These are phyloP conservation scores for Tiphia femorata DNA, from an alignment of 2,888 invertebrate species.

Conservation along the genomic window DNA sequence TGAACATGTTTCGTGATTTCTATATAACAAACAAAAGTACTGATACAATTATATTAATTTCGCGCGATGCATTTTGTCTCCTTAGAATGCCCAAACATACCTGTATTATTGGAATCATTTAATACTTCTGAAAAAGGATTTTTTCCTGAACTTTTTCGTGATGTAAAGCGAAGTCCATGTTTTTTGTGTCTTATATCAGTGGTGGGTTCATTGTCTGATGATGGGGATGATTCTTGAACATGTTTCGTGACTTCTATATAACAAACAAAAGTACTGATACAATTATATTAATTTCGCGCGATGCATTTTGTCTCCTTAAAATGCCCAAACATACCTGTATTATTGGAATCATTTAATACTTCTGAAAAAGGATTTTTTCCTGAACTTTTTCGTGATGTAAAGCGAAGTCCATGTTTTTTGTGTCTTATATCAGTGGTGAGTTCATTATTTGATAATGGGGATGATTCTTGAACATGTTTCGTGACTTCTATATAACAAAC, in stretches of 20 bases:
- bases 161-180: neutral
- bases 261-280: too few relatives aligned
- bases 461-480: neutral
- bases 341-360: constrained; percentile 17
- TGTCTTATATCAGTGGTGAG: constrained; percentile 4
- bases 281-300: neutral
- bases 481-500: too few relatives aligned
- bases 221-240: constrained; percentile 2
- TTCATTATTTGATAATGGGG: constrained; percentile 27
- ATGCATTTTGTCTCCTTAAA: neutral
- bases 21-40: too few relatives aligned
- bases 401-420: constrained; percentile 14
- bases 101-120: constrained; percentile 7
- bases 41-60: neutral
- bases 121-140: constrained; percentile 9
- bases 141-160: neutral
- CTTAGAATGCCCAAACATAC: too few relatives aligned
- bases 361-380: neutral
- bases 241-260: too few relatives aligned
- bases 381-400: neutral
- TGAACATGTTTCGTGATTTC: neutral
- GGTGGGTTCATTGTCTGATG: constrained; percentile 23
- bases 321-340: neutral
- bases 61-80: neutral
- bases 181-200: constrained; percentile 18